phyloP scores from a whole-genome alignment of 2,113 vertebrate genomes.

The Neomonachus schauinslandi region DNA sequence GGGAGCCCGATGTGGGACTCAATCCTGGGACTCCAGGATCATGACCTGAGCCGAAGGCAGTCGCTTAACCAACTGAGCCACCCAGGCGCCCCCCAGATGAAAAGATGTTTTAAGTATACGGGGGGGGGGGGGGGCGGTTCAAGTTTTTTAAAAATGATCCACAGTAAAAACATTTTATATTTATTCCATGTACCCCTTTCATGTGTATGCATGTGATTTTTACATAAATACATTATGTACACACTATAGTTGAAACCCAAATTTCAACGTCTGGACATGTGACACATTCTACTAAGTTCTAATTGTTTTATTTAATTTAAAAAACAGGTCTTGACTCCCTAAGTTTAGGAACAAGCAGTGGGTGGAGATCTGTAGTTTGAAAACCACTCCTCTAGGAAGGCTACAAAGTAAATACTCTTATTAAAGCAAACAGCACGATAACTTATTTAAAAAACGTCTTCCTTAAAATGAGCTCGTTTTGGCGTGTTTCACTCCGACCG shows the following conservation, averaged over 20 bases:
- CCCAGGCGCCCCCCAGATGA: too few species aligned
- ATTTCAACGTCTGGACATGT: background rate
- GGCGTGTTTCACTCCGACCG: background rate
- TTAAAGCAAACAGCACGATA: background rate
- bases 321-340: background rate
- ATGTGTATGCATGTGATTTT: background rate
- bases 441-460: background rate
- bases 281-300: background rate
- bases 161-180: background rate
- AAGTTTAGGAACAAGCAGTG: background rate
- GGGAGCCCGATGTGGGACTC: too few species aligned
- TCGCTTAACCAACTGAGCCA: too few species aligned
- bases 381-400: background rate
- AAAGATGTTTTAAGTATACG: background rate
- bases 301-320: conserved; percentile 2
- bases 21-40: too few species aligned
- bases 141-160: background rate
- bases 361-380: background rate
- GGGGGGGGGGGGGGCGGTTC: background rate
- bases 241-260: background rate
- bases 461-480: background rate
- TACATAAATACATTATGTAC: background rate
- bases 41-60: too few species aligned
- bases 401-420: background rate
- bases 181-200: background rate